phyloP scores from a whole-genome alignment of 2,888 invertebrate genomes.

The Hyppa rectilinea region DNA sequence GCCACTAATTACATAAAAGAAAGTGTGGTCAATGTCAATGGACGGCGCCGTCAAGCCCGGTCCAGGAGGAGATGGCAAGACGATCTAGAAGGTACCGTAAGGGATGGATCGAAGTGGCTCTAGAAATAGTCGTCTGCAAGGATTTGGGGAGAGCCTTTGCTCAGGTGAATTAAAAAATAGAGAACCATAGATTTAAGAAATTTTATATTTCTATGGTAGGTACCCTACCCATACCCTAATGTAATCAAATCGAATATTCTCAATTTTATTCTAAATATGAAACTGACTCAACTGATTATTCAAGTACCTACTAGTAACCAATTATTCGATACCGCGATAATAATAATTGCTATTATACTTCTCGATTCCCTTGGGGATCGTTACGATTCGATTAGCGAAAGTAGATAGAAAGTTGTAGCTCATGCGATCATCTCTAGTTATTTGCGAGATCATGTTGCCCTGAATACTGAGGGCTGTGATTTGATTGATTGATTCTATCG shows the following conservation, averaged over 20 bases:
- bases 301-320: conserved; percentile 27
- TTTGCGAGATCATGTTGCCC: conserved; percentile 67
- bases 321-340: conserved; percentile 55
- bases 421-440: conserved; percentile 68
- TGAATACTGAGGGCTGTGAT: conserved; percentile 59
- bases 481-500: conserved; percentile 53
- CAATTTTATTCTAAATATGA: background rate
- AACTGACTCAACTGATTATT: conserved; percentile 24
- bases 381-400: conserved; percentile 76
- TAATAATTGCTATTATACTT: conserved; percentile 54
- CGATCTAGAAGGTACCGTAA: too few species aligned
- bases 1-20: background rate
- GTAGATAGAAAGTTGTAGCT: conserved; percentile 76
- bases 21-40: conserved; percentile 6
- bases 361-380: conserved; percentile 55
- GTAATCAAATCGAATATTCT: background rate
- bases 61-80: too few species aligned
- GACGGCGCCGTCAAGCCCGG: too few species aligned
- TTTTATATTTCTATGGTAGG: too few species aligned
- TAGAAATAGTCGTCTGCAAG: too few species aligned
- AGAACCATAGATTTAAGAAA: too few species aligned
- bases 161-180: too few species aligned
- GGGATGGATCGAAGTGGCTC: too few species aligned
- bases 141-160: too few species aligned
- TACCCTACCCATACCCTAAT: background rate